Evolutionary conservation across 30 jellyfish, hydroid and myxozoan genomes (phyloP), one percentile per base, ranked within the genome.

Genomic region (Calvadosia cruxmelitensis): DNA sequence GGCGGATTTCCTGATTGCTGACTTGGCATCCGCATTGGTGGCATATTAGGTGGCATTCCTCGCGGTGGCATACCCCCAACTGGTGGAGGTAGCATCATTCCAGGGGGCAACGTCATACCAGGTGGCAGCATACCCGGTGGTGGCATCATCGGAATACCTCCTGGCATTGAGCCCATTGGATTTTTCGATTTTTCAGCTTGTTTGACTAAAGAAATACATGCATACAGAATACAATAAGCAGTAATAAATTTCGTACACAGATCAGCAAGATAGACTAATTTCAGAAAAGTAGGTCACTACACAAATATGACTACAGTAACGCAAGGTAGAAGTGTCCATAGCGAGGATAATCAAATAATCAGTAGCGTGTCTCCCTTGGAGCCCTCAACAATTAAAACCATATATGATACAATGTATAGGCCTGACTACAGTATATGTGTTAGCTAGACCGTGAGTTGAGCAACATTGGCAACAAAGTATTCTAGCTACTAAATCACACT

Each of bases 71-170:
- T 42, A 42, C 57, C 57, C 10, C 57, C 57, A 20, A 42, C 57
- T 5, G 57, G 57, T 10, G 57, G 57, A 26, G 99, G 96, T 27
- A 81, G 77, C 92, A 85, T 63, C 83, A 93, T 84, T 10, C 95
- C 94, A 3, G 93, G 93, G 31, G 95, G 95, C 77, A 83, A 51
- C 0, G 95, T 84, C 87, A 84, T 83, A 33, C 94, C 93, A 35
- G 94, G 93, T 12, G 95, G 95, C 52, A 49, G 77, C 92, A 82
- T 76, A 24, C 94, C 94, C 0, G 91, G 89, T 34, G 95, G 95
- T n/a, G 79, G 84, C 50, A 73, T 28, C 94, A 90, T 81, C 26
- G 94, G 73, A 0, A 83, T 70, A 70, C 78, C 67, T 36, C 88
- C 91, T 3, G 87, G 87, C 78, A 75, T 33, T 49, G 26, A 67